Base-by-base conservation (phyloP, 35 echinoderm and acorn worm genomes). In the Hemicentrotus pulcherrimus region DNA sequence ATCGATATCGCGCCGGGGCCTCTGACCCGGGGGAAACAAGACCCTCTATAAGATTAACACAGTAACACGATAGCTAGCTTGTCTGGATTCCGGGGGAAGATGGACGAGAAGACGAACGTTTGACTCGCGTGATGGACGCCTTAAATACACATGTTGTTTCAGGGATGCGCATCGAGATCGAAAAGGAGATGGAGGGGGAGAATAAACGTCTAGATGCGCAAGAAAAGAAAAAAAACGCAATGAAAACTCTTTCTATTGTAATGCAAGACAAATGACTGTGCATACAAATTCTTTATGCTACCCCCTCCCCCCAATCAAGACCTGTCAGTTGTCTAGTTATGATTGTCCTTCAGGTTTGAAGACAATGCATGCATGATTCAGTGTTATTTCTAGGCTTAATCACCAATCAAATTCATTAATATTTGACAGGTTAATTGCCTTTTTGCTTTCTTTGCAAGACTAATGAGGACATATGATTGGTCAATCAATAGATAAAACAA, bases 111-210 rank as follows among this genome's bases (percentile, higher is more conserved):
- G 88, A 28, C 18, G 88, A 47, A 47, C 32, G 88, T 33, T 33
- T 33, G 88, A 90, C 32, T 45, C 32, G 88, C 18, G 32, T 90
- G 88, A 45, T 45, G 88, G 88, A 47, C 32, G 32, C 32, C 88
- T 33, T 90, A 47, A 90, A 90, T 33, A 47, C 88, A 90, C 88
- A 90, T 90, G 88, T 90, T 90, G 88, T 90, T 90, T 90, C 88
- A 90, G 88, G 88, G 46, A 90, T 78, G 65, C 65, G 19, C 24
- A 78, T 22, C 19, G 65, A 78, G 24, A 78, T 30, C 19, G 65
- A 28, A 22, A 78, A 1, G 65, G 65, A 78, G 65, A 14, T 59
- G 22, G 65, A 22, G 65, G 65, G 28, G 65, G 65, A 70, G 61
- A n/a, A 78, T 14, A 55, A 78, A n/a, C 22, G 65, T 15, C 19